Percentiles rank a stretch among this genome's conserved stretches.
Evolutionary conservation across 2,797 vertebrate genomes (phyloP).

Genomic region (Apodemus agrarius): DNA sequence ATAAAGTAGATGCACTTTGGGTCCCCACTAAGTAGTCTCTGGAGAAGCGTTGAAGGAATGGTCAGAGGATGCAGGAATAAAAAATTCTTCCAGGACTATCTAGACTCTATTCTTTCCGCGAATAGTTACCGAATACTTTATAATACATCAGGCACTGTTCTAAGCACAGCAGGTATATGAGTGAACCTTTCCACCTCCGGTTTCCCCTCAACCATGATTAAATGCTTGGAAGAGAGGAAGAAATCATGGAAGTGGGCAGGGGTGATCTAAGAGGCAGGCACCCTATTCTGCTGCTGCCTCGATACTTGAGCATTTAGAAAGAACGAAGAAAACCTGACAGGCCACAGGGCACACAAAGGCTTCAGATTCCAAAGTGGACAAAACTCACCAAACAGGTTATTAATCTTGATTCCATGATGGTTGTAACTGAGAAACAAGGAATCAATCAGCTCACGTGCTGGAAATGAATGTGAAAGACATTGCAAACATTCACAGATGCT

Average conservation of each 20-base stretch:
- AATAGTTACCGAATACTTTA: slow-evolving; percentile 22
- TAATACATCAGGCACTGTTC: background rate
- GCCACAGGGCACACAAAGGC: slow-evolving; percentile 54
- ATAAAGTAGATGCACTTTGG: background rate
- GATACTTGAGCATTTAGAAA: slow-evolving; percentile 1
- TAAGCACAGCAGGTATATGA: background rate
- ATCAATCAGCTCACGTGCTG: slow-evolving; percentile 72
- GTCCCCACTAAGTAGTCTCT: slow-evolving; percentile 29
- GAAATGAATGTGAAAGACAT: slow-evolving; percentile 67
- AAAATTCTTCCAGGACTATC: slow-evolving; percentile 49
- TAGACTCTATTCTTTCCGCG: slow-evolving; percentile 25
- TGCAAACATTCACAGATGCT: slow-evolving; percentile 48
- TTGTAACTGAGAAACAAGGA: slow-evolving; percentile 79
- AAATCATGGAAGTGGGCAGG: slow-evolving; percentile 5
- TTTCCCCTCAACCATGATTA: background rate
- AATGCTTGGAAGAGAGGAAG: background rate
- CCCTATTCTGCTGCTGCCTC: background rate
- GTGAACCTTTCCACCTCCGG: slow-evolving; percentile 10
- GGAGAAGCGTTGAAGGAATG: background rate
- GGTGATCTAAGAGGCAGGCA: background rate
- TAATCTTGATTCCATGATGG: slow-evolving; percentile 80
- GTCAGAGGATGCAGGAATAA: background rate
- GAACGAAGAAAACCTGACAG: background rate
- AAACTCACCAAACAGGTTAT: slow-evolving; percentile 84
- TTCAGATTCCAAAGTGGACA: slow-evolving; percentile 73